A percentile compares a stretch with the other conserved stretches of the same genome.
phyloP scores from a whole-genome alignment of 2,113 vertebrate genomes.

The Callionymus lyra region DNA sequence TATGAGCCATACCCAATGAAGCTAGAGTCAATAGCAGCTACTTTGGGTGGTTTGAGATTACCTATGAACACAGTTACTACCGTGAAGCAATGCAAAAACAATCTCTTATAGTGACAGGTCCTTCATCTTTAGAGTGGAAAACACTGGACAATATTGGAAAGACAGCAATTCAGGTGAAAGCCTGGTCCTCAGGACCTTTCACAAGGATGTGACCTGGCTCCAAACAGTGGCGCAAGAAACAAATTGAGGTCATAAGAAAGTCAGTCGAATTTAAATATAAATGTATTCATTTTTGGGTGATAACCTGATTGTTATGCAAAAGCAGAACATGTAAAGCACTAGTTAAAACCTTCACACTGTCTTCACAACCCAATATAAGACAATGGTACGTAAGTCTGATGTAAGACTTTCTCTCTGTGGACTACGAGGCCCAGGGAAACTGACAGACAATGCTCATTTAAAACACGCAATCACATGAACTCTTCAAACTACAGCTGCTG shows the following conservation, averaged over 20 bases:
- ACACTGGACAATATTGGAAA: slow-evolving; percentile 30
- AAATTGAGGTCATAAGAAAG: no score
- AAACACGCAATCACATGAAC: slow-evolving; percentile 92
- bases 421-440: slow-evolving; percentile 25
- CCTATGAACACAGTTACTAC: no score
- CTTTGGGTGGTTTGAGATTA: no score
- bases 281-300: no score
- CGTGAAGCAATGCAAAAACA: no score
- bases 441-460: slow-evolving; percentile 96
- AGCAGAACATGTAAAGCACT: no score
- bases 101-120: no score
- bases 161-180: slow-evolving; percentile 13
- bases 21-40: no score
- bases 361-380: neutral
- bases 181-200: slow-evolving; percentile 41
- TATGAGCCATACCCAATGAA: no score
- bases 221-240: neutral
- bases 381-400: neutral
- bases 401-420: slow-evolving; percentile 20
- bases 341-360: no score
- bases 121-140: slow-evolving; percentile 42
- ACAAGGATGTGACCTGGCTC: slow-evolving; percentile 28
- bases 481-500: slow-evolving; percentile 93
- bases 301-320: no score
- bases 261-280: no score